A percentile compares a stretch with the other conserved stretches of the same genome.
These are phyloP conservation scores for Euspilapteryx auroguttella DNA, from an alignment of 2,888 invertebrate genomes.

Conservation along the genomic window DNA sequence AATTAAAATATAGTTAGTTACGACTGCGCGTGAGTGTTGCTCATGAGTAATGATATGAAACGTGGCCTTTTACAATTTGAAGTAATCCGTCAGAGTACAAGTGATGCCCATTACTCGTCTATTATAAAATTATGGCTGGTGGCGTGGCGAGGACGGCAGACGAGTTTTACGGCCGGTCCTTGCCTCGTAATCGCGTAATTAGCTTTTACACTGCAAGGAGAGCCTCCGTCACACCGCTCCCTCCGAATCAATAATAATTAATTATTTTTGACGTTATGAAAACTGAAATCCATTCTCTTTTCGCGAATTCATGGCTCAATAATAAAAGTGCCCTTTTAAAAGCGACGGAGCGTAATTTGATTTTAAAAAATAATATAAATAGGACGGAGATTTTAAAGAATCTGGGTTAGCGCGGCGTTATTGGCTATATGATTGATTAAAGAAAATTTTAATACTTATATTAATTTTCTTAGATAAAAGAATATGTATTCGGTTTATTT, in stretches of 20 bases:
- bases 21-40: too few species aligned
- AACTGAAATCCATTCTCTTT: slow-evolving; percentile 66
- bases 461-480: too few species aligned
- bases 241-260: slow-evolving; percentile 68
- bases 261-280: slow-evolving; percentile 75
- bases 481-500: too few species aligned
- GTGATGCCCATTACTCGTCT: too few species aligned
- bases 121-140: too few species aligned
- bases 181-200: slow-evolving; percentile 37
- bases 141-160: too few species aligned
- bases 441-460: slow-evolving; percentile 1
- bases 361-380: slow-evolving; percentile 57
- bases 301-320: slow-evolving; percentile 69
- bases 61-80: too few species aligned
- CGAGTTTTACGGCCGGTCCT: slow-evolving; percentile 15
- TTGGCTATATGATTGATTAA: slow-evolving; percentile 8
- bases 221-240: slow-evolving; percentile 46
- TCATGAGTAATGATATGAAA: too few species aligned
- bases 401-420: slow-evolving; percentile 24
- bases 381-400: slow-evolving; percentile 39
- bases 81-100: too few species aligned
- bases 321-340: slow-evolving; percentile 57
- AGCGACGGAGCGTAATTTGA: slow-evolving; percentile 39
- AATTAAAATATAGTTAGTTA: too few species aligned
- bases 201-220: slow-evolving; percentile 52